These are phyloP conservation scores for Sesamia nonagrioides DNA, from an alignment of 1,140 invertebrate species.

Conservation along the genomic window DNA sequence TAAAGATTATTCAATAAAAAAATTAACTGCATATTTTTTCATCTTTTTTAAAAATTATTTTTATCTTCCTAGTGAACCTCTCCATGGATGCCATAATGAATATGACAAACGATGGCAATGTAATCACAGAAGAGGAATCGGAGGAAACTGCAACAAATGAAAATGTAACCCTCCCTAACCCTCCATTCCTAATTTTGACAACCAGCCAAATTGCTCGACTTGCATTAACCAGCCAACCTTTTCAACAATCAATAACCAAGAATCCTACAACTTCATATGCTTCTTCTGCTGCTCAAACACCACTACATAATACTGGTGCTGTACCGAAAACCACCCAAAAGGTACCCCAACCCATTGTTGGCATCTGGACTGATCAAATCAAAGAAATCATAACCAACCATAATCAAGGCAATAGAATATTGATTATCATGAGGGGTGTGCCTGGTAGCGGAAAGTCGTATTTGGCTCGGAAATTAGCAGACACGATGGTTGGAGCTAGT, in stretches of 20 bases:
- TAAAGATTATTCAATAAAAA: too few species aligned
- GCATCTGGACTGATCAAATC: slow-evolving; percentile 62
- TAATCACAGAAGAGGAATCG: neutral
- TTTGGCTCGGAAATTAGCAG: slow-evolving; percentile 89
- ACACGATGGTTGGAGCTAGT: slow-evolving; percentile 72
- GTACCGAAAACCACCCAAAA: slow-evolving; percentile 45
- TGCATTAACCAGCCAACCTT: neutral
- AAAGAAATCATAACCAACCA: slow-evolving; percentile 64
- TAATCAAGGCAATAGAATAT: slow-evolving; percentile 86
- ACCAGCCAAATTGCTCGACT: slow-evolving; percentile 10
- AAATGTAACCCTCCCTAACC: neutral
- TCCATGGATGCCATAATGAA: slow-evolving; percentile 75
- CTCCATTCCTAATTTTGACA: neutral
- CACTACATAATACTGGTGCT: slow-evolving; percentile 53
- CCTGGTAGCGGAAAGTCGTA: slow-evolving; percentile 94
- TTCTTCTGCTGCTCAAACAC: slow-evolving; percentile 18
- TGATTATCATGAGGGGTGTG: slow-evolving; percentile 93
- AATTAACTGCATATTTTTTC: too few species aligned
- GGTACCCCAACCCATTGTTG: neutral
- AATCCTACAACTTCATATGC: slow-evolving; percentile 60
- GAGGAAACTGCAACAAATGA: neutral
- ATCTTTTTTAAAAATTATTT: slow-evolving; percentile 37
- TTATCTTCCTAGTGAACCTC: too few species aligned
- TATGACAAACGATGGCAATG: slow-evolving; percentile 64
- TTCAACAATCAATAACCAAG: neutral